Evolutionary conservation across 2,888 invertebrate genomes (phyloP), one percentile per base, ranked within the genome.

Genomic region (Empis livida): DNA sequence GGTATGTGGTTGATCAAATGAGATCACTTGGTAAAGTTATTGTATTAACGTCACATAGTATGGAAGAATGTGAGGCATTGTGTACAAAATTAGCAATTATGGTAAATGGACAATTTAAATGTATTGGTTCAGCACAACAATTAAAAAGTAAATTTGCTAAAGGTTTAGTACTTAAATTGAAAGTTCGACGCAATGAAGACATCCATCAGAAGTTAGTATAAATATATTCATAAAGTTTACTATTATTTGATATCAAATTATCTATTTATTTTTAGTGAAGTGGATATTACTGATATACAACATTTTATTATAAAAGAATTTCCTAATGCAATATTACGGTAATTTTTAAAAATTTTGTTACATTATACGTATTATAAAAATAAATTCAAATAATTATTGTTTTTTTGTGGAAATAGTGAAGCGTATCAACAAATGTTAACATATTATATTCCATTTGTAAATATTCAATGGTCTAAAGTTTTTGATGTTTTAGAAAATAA

Each of bases 11-110:
- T 30, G 74, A 77, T 52, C 74, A 77, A 48, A 77, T 83, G 38
- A 73, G 84, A 42, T 79, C 80, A 48, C 71, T 76, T 3, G 88
- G 89, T 0, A 78, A 78, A 61, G 82, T 85, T 48, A 78, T 91
- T 46, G 75, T 91, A 50, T 73, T 91, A 49, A 91, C 91, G 15
- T 88, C 89, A 41, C 86, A 87, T 70, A 86, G 84, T 64, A 87
- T 89, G 85, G 84, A 84, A 65, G 88, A 89, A 67, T 87, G 87
- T 67, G 87, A 85, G 70, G 82, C 80, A 43, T 71, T 85, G 41
- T 85, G 85, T 64, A 79, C 82, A 8, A 69, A 84, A 17, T 70
- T 85, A 55, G 82, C 80, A 39, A 80, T 85, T 52, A 84, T 85
- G 84, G 84, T 83, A 52, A 77, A 79, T 59, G 85, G 85, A 1